Evolutionary conservation across 2,113 vertebrate genomes (phyloP).

Genomic region (Tenebrosternarchus preto): DNA sequence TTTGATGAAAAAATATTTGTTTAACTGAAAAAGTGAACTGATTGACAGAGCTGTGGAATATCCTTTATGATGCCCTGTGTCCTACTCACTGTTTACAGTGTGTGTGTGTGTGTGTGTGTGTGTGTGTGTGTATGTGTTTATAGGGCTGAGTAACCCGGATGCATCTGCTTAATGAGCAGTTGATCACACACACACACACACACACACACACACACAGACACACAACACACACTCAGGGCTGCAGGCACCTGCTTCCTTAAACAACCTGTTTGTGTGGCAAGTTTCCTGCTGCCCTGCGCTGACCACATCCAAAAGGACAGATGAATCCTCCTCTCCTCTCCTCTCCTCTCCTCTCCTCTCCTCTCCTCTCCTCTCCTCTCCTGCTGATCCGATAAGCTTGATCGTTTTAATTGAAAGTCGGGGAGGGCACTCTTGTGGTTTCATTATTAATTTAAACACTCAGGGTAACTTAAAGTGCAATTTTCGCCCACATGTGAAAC

Average conservation of each 20-base stretch:
- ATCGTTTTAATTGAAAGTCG: slow-evolving; percentile 82
- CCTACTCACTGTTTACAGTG: not conserved
- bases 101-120: not conserved
- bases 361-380: not conserved
- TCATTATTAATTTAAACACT: slow-evolving; percentile 85
- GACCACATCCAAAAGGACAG: slow-evolving; percentile 11
- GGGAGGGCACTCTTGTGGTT: slow-evolving; percentile 79
- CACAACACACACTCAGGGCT: slow-evolving; percentile 6
- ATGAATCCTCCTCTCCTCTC: slow-evolving; percentile 26
- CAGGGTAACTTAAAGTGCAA: slow-evolving; percentile 84
- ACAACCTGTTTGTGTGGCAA: slow-evolving; percentile 53
- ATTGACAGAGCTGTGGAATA: not conserved
- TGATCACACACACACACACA: slow-evolving; percentile 44
- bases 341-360: not conserved
- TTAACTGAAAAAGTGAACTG: not conserved
- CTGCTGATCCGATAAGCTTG: slow-evolving; percentile 66
- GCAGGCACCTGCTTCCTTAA: slow-evolving; percentile 61
- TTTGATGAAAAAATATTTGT: not conserved
- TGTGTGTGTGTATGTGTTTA: slow-evolving; percentile 14
- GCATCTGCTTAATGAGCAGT: slow-evolving; percentile 55
- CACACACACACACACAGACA: slow-evolving; percentile 23
- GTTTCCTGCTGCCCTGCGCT: slow-evolving; percentile 50
- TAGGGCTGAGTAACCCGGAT: slow-evolving; percentile 51
- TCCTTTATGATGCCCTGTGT: not conserved
- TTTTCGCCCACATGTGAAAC: slow-evolving; percentile 83